Base-by-base conservation (phyloP, 2,888 invertebrate genomes). In the Lydus trimaculatus region DNA sequence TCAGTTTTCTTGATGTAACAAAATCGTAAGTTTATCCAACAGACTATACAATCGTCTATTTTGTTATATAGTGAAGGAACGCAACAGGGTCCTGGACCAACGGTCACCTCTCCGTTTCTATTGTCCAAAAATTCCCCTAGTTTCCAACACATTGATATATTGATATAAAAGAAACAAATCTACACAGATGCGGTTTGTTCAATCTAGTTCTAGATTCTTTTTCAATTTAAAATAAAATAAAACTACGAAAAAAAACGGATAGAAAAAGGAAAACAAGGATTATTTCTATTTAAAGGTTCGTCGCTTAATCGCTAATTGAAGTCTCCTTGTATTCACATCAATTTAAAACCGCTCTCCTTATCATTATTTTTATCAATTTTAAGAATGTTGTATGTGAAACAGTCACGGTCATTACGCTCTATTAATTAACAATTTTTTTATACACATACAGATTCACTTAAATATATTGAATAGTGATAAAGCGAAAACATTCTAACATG, bases 51-150 rank as follows among this genome's bases (percentile, higher is more conserved):
- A 56, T 56, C 25, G 2, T 17, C 48, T 48, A 65, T 63, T 66
- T 60, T 65, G 71, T 69, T 70, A 70, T 69, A 70, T 70, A 68
- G 71, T 66, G 72, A 73, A 75, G 43, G 74, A 74, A 72, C 69
- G 72, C 69, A 67, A 67, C 69, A 66, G 64, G 65, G 67, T 58
- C 43, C 60, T 73, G 75, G 75, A 77, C 75, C 77, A 77, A 77
- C 77, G 77, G 77, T 77, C 77, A 75, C 75, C 75, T 73, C 71
- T 71, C 67, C 64, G 56, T 59, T 72, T 69, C 78, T 73, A 78
- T 79, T 79, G 78, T 79, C 74, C 78, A 67, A 69, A 72, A 67
- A 73, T 73, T 76, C 78, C 79, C 76, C 70, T 71, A 71, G 56
- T 71, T 60, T 67, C 13, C 23, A 64, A 59, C 60, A 65, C 62